Evolutionary conservation across 2,888 invertebrate species (phyloP), one percentile per base, ranked within the genome.

Genomic region (Lasioglossum vierecki): DNA sequence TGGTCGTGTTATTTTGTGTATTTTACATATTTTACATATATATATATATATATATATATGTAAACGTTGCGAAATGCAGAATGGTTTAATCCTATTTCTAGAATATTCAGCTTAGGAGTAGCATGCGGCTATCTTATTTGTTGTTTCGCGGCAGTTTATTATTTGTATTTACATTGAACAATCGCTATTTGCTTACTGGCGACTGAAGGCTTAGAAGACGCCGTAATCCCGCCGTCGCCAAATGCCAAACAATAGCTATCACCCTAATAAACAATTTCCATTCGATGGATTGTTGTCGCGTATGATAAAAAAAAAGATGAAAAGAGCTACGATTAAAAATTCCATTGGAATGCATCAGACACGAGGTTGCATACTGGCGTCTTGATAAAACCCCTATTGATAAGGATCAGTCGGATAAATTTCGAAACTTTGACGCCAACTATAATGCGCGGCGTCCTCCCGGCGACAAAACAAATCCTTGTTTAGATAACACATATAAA

Each of bases 111-210:
- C 82, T 74, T 71, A n/a, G 39, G 35, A 46, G 66, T 74, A 22
- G 44, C 49, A 30, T 63, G 75, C 26, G 26, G 74, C 49, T 53
- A 63, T 72, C 71, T 70, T 85, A 68, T 76, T 84, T 85, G 57
- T 81, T 85, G 66, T 92, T 91, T 86, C 88, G 88, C 57, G 90
- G 85, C 85, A 89, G 88, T 92, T 92, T 91, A 91, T 91, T 93
- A 84, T 92, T 93, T 92, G 89, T 92, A 89, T 92, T 92, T 93
- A 91, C 91, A 84, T 85, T 85, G 73, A 88, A 90, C 88, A 90
- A 91, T 90, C 88, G 84, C 0, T 92, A 78, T 91, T 90, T 88
- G 87, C 80, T 76, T 70, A 77, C 68, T 82, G 92, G 89, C 89
- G 91, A 88, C 91, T 83, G 90, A 46, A 88, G 85, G 88, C 86